phyloP scores from a whole-genome alignment of 2,797 vertebrate genomes.

The Petrocephalus sullivani region DNA sequence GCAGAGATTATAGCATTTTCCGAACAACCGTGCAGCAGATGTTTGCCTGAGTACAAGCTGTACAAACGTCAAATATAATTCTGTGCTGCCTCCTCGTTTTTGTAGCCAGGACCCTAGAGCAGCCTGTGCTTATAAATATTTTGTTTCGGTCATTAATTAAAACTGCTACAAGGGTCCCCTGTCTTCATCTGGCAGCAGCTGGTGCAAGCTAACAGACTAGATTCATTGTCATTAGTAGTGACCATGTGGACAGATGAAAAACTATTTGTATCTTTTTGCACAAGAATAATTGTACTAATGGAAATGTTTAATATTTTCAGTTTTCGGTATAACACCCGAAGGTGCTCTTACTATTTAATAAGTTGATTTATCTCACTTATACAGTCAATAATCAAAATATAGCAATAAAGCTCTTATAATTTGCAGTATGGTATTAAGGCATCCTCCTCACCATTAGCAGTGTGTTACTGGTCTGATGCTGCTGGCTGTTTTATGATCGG shows the following conservation, averaged over 20 bases:
- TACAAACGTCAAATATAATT: slow-evolving; percentile 59
- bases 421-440: neutral
- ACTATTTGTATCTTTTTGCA: slow-evolving; percentile 30
- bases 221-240: slow-evolving; percentile 44
- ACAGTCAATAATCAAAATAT: neutral
- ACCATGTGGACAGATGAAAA: slow-evolving; percentile 35
- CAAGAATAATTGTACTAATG: neutral
- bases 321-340: neutral
- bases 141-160: slow-evolving; percentile 63
- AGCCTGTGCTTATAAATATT: slow-evolving; percentile 54
- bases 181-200: slow-evolving; percentile 54
- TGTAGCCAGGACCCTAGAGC: slow-evolving; percentile 47
- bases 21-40: slow-evolving; percentile 62
- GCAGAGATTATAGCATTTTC: slow-evolving; percentile 55
- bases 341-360: neutral
- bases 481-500: slow-evolving; percentile 45
- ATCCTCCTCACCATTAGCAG: neutral
- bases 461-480: neutral
- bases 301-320: neutral
- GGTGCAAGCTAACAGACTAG: slow-evolving; percentile 53
- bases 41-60: slow-evolving; percentile 63
- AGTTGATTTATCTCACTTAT: neutral
- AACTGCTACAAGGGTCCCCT: slow-evolving; percentile 46
- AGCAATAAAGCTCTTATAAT: neutral
- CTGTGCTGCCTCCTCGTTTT: slow-evolving; percentile 50